phyloP scores from a whole-genome alignment of 2,113 vertebrate genomes.

The Tenebrosternarchus preto region DNA sequence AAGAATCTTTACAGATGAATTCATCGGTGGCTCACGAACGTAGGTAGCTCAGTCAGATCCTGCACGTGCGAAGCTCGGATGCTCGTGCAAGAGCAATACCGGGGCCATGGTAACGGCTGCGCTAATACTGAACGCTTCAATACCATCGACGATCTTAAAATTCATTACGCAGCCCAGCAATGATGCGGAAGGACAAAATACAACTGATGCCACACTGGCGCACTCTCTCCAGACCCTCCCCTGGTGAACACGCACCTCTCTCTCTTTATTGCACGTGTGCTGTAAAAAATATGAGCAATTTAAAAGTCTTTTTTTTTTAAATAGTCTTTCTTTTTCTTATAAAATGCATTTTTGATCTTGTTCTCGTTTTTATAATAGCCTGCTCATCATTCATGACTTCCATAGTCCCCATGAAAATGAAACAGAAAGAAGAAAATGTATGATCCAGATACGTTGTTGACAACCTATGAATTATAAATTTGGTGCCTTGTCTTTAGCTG shows the following conservation, averaged over 20 bases:
- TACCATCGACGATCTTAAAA: slow-evolving; percentile 7
- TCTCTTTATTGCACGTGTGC: neutral
- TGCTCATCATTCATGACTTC: slow-evolving; percentile 16
- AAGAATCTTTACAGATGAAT: slow-evolving; percentile 23
- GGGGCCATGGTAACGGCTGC: slow-evolving; percentile 18
- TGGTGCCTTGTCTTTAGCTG: slow-evolving; percentile 56
- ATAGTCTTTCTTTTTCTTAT: neutral
- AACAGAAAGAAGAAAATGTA: slow-evolving; percentile 27
- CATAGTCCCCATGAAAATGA: neutral
- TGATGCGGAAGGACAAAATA: slow-evolving; percentile 28
- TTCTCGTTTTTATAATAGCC: neutral
- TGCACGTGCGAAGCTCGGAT: neutral
- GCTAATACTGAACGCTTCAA: slow-evolving; percentile 36
- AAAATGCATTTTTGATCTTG: neutral
- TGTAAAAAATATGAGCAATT: neutral
- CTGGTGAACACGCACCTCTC: neutral
- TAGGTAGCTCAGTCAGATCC: slow-evolving; percentile 1
- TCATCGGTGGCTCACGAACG: neutral
- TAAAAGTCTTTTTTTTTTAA: neutral
- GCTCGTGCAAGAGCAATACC: slow-evolving; percentile 18
- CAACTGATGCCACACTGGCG: neutral
- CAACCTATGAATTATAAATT: slow-evolving; percentile 62
- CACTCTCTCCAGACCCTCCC: neutral
- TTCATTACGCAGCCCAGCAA: slow-evolving; percentile 26
- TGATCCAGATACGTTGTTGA: slow-evolving; percentile 61